Evolutionary conservation across 92 coral and sea anemone genomes (phyloP).

Genomic region (Zoanthus sansibaricus): DNA sequence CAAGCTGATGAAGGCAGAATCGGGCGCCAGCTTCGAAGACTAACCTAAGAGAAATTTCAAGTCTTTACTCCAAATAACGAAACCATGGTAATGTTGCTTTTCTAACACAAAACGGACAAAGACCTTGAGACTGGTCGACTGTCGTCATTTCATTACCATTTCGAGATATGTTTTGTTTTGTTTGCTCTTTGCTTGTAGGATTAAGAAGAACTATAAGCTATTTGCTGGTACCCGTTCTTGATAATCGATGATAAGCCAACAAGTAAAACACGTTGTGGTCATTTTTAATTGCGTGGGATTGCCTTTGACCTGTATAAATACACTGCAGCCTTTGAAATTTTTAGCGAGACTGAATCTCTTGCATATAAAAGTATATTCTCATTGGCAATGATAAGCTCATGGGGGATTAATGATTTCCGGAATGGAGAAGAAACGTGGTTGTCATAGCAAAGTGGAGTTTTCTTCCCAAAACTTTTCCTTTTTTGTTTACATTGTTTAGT

Average conservation of each 20-base stretch:
- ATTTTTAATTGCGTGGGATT: slow-evolving; percentile 9
- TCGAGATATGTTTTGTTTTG: no score
- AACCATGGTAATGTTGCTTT: background rate
- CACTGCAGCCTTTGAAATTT: background rate
- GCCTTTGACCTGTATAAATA: background rate
- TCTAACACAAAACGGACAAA: background rate
- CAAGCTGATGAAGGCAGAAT: no score
- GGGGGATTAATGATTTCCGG: background rate
- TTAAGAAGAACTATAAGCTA: background rate
- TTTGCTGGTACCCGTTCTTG: background rate
- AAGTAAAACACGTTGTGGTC: background rate
- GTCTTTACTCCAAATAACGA: no score
- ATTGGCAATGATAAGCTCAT: background rate
- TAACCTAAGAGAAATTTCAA: no score
- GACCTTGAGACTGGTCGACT: background rate
- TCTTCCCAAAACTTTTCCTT: background rate
- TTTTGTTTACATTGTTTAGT: background rate
- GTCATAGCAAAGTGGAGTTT: background rate
- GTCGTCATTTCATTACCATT: background rate
- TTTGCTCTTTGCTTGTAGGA: no score
- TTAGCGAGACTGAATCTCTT: background rate
- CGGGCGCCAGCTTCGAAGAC: no score
- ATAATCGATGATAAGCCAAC: background rate
- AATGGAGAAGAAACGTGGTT: background rate
- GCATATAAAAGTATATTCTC: background rate